A percentile compares a stretch with the other conserved stretches of the same genome.
Conservation (phyloP, 1,140 invertebrate genomes). For the Drosophila sp. region DNA sequence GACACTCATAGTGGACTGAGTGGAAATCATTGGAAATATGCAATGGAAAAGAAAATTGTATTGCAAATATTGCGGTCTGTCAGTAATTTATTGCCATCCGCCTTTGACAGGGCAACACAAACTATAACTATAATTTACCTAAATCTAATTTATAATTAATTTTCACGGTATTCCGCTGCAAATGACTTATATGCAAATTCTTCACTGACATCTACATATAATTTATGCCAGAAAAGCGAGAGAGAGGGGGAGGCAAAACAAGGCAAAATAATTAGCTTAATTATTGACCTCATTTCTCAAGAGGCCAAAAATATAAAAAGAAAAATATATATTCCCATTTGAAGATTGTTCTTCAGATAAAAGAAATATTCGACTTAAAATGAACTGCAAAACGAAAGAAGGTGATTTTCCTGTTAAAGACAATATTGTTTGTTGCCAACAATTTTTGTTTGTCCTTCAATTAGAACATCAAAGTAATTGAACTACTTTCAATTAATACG, state of each 20-base stretch:
- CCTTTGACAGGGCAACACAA: constrained; percentile 11
- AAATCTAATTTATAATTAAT: constrained; percentile 44
- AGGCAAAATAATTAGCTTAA: constrained; percentile 54
- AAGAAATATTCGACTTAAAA: not conserved
- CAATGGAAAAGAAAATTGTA: constrained; percentile 4
- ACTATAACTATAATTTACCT: constrained; percentile 3
- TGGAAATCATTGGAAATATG: constrained; percentile 21
- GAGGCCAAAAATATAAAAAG: constrained; percentile 5
- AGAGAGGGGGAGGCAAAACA: not conserved
- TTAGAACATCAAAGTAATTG: constrained; percentile 47
- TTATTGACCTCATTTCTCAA: constrained; percentile 65
- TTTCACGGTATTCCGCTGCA: constrained; percentile 26
- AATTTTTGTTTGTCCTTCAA: constrained; percentile 28
- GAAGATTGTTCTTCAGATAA: not conserved
- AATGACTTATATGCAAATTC: constrained; percentile 43
- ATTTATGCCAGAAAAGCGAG: constrained; percentile 24
- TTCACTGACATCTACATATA: constrained; percentile 30
- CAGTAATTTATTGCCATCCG: constrained; percentile 12
- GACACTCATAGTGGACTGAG: constrained; percentile 21
- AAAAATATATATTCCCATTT: not conserved
- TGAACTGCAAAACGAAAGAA: not conserved
- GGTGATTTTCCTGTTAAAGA: not conserved
- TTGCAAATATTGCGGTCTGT: not conserved
- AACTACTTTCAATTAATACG: constrained; percentile 24
- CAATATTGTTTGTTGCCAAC: constrained; percentile 3